phyloP scores from a whole-genome alignment of 2,113 vertebrate genomes.

The Cyprinodon tularosa region DNA sequence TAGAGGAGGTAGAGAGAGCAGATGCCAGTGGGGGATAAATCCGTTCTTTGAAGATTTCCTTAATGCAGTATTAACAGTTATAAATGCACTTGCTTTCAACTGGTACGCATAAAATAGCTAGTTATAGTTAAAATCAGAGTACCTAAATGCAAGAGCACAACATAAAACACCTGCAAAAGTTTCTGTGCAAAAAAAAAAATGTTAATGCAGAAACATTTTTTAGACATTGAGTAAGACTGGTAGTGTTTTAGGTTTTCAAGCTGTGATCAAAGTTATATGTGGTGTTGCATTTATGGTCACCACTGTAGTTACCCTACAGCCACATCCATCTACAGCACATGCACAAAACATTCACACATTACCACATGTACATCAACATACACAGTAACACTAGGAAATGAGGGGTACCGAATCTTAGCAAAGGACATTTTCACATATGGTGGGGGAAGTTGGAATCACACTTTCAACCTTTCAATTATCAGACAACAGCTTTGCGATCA shows the following conservation, averaged over 20 bases:
- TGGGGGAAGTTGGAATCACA: too few relatives aligned
- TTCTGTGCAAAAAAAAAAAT: slow-evolving; percentile 50
- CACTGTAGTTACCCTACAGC: background rate
- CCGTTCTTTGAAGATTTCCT: slow-evolving; percentile 67
- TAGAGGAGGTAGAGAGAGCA: slow-evolving; percentile 52
- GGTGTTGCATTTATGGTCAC: background rate
- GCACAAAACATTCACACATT: background rate
- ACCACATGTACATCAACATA: background rate
- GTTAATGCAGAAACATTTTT: background rate
- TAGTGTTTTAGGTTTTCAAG: background rate
- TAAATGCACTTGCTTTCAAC: slow-evolving; percentile 46
- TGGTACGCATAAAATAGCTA: slow-evolving; percentile 33
- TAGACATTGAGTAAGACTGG: background rate
- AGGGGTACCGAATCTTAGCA: background rate
- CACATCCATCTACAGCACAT: background rate
- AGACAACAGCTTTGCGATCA: background rate
- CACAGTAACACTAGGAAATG: background rate
- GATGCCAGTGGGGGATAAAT: slow-evolving; percentile 57
- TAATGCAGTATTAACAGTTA: slow-evolving; percentile 42
- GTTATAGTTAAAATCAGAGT: slow-evolving; percentile 27
- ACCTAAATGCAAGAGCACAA: slow-evolving; percentile 32
- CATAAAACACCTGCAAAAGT: slow-evolving; percentile 28
- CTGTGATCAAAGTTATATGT: background rate
- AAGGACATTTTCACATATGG: too few relatives aligned
- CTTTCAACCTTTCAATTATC: too few relatives aligned